Percentiles rank a stretch among this genome's conserved stretches.
Conservation (phyloP, 2,888 invertebrate genomes). For the Caradrina clavipalpis region DNA sequence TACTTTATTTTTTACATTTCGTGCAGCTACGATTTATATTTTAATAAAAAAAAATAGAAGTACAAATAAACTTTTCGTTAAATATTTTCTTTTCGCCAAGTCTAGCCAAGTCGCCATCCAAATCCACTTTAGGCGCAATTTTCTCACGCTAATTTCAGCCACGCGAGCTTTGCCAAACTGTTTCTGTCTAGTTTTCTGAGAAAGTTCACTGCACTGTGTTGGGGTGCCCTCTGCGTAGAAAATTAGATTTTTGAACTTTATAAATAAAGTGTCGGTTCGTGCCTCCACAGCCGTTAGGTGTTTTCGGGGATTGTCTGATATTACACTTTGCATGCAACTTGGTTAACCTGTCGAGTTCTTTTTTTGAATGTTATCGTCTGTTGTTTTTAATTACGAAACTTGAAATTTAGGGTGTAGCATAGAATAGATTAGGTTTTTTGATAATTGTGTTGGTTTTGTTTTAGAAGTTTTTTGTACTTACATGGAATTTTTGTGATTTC, state of each 20-base stretch:
- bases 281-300: slow-evolving; percentile 49
- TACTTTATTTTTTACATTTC: not conserved
- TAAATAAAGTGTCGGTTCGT: slow-evolving; percentile 58
- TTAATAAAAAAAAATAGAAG: slow-evolving; percentile 14
- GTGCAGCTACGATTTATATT: not conserved
- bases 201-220: slow-evolving; percentile 80
- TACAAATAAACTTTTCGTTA: slow-evolving; percentile 18
- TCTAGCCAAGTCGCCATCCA: slow-evolving; percentile 54
- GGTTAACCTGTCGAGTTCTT: slow-evolving; percentile 50
- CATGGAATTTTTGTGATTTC: not conserved
- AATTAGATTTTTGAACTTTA: slow-evolving; percentile 74
- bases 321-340: slow-evolving; percentile 62
- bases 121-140: slow-evolving; percentile 64
- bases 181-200: slow-evolving; percentile 82
- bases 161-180: slow-evolving; percentile 81
- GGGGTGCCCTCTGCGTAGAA: slow-evolving; percentile 75
- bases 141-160: slow-evolving; percentile 81
- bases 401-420: slow-evolving; percentile 20
- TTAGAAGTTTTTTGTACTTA: not conserved
- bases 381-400: slow-evolving; percentile 59
- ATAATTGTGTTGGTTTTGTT: slow-evolving; percentile 18
- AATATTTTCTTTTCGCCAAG: slow-evolving; percentile 45
- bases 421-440: slow-evolving; percentile 24
- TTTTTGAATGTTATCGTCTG: slow-evolving; percentile 49
- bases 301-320: slow-evolving; percentile 64